These are phyloP conservation scores for Tauraco hartlaubi DNA, from an alignment of 2,797 vertebrate species.

Conservation along the genomic window DNA sequence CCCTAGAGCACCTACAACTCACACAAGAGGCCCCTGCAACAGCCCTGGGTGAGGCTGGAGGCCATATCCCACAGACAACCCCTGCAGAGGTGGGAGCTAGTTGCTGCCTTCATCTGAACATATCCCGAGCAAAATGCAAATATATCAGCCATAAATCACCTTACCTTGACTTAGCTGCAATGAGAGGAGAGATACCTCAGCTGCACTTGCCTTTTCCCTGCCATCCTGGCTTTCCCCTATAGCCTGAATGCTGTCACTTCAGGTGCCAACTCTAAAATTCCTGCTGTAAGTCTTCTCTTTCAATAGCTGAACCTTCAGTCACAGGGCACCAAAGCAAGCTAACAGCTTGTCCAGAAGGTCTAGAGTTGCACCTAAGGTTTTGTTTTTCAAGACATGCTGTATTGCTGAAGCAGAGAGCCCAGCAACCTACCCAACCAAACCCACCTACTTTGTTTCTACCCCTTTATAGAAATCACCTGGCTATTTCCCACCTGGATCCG, in stretches of 20 bases:
- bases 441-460: accelerated
- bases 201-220: accelerated
- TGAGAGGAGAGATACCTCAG: background rate
- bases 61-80: background rate
- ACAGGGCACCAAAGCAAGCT: background rate
- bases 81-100: background rate
- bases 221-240: background rate
- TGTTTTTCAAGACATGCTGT: accelerated
- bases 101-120: accelerated
- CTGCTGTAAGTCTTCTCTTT: background rate
- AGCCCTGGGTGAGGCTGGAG: accelerated
- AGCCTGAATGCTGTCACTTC: accelerated
- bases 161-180: background rate
- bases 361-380: accelerated
- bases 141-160: accelerated
- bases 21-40: accelerated
- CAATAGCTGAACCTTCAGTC: background rate
- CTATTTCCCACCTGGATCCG: background rate
- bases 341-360: background rate
- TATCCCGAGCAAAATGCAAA: background rate
- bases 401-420: accelerated
- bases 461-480: background rate
- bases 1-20: accelerated
- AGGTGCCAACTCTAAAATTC: background rate
- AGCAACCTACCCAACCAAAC: background rate